phyloP scores from a whole-genome alignment of 2,797 vertebrate species.

The Catharus ustulatus region DNA sequence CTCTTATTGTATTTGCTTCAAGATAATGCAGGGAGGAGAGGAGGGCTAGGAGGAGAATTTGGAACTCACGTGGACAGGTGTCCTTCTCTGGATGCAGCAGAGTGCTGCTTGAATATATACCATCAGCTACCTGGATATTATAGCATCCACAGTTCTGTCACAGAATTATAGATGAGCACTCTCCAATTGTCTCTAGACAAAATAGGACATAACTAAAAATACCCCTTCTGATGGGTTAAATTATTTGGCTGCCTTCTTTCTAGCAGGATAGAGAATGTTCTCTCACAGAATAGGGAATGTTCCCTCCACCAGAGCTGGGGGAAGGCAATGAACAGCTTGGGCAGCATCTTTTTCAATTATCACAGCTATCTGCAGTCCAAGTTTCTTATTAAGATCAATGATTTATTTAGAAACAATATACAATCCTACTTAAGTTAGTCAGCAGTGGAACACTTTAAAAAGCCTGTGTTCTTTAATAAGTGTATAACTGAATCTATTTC shows the following conservation, averaged over 20 bases:
- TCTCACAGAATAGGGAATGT: background rate
- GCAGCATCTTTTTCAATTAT: constrained; percentile 10
- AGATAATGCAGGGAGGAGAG: background rate
- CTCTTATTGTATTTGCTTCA: background rate
- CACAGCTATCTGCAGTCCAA: background rate
- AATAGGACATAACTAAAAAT: constrained; percentile 37
- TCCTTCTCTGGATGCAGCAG: background rate
- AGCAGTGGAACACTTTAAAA: background rate
- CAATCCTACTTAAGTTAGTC: background rate
- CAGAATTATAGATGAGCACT: background rate
- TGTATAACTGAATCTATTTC: background rate
- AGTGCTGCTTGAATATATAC: background rate
- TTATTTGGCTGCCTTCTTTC: constrained; percentile 1
- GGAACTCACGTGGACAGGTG: background rate
- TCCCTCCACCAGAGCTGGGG: background rate
- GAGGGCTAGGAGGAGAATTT: background rate
- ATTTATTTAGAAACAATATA: constrained; percentile 31
- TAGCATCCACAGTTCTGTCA: background rate
- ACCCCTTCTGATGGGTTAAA: background rate
- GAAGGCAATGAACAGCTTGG: background rate
- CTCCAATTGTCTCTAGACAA: background rate
- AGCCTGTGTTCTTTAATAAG: background rate
- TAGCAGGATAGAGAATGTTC: constrained; percentile 2
- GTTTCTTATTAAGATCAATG: background rate
- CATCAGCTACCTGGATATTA: background rate